phyloP scores from a whole-genome alignment of 2,113 vertebrate genomes.

The Seriola quinqueradiata region DNA sequence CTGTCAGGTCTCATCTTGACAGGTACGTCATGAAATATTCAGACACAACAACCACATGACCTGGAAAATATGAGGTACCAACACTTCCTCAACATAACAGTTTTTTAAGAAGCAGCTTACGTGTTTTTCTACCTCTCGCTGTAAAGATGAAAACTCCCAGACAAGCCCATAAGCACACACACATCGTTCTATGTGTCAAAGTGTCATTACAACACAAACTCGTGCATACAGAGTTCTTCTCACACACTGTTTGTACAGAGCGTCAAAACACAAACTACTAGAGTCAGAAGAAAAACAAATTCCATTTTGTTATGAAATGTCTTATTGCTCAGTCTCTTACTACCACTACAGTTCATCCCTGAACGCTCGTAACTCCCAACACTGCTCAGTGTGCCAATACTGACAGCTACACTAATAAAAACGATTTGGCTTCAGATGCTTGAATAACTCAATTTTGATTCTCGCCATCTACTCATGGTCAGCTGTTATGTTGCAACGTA shows the following conservation, averaged over 20 bases:
- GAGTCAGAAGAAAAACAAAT: constrained; percentile 17
- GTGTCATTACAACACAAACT: constrained; percentile 12
- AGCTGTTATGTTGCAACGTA: neutral
- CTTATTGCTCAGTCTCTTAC: constrained; percentile 10
- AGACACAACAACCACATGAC: too few relatives aligned
- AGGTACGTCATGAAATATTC: too few relatives aligned
- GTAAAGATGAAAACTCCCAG: neutral
- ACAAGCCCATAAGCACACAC: neutral
- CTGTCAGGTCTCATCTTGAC: too few relatives aligned
- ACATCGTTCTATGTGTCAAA: neutral
- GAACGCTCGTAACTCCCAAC: neutral
- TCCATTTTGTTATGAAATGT: constrained; percentile 22
- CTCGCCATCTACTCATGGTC: neutral
- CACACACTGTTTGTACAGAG: neutral
- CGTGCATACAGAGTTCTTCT: neutral
- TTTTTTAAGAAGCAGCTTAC: neutral
- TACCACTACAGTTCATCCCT: neutral
- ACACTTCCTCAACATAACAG: too few relatives aligned
- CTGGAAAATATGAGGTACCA: too few relatives aligned
- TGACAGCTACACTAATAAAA: neutral
- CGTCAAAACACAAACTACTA: constrained; percentile 15
- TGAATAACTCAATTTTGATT: neutral
- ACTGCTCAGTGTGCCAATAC: neutral
- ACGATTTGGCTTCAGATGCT: neutral
- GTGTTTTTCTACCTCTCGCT: constrained; percentile 34